phyloP scores from a whole-genome alignment of 92 coral and sea anemone species.

The Montipora capitata region DNA sequence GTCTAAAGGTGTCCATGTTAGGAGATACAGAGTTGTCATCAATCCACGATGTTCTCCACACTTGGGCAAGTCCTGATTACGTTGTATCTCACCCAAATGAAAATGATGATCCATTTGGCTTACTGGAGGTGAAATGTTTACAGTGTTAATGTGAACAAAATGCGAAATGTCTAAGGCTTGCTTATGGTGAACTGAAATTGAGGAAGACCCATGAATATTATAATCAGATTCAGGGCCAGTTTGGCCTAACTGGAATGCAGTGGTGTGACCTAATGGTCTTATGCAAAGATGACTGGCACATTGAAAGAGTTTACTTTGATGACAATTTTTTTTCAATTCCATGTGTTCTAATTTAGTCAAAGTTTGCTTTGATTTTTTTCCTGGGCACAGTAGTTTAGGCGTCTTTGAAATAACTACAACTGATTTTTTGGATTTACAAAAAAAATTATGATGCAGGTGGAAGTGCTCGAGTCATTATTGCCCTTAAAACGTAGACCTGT shows the following conservation, averaged over 20 bases:
- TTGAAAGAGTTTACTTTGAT: slow-evolving; percentile 63
- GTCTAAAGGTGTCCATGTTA: slow-evolving; percentile 42
- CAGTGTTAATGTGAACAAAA: slow-evolving; percentile 15
- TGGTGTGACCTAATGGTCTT: slow-evolving; percentile 68
- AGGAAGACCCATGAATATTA: slow-evolving; percentile 53
- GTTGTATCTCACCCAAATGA: slow-evolving; percentile 44
- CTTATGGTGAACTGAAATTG: slow-evolving; percentile 47
- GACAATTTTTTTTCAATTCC: slow-evolving; percentile 35
- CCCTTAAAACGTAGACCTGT: too few relatives aligned
- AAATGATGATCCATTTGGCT: slow-evolving; percentile 41
- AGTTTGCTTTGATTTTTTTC: slow-evolving; percentile 54
- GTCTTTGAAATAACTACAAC: too few relatives aligned
- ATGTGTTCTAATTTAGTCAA: slow-evolving; percentile 51
- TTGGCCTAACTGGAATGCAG: slow-evolving; percentile 58
- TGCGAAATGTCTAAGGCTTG: slow-evolving; percentile 53
- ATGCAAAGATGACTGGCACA: slow-evolving; percentile 70
- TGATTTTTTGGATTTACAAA: too few relatives aligned
- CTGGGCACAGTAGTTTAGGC: slow-evolving; percentile 33
- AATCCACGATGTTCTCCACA: slow-evolving; percentile 61
- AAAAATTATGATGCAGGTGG: too few relatives aligned
- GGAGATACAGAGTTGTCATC: slow-evolving; percentile 55
- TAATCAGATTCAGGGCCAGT: slow-evolving; percentile 55
- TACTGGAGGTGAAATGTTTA: slow-evolving; percentile 47
- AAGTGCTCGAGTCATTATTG: too few relatives aligned
- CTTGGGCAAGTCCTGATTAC: slow-evolving; percentile 67